A percentile compares a stretch with the other conserved stretches of the same genome.
phyloP scores from a whole-genome alignment of 2,113 vertebrate genomes.

The Narcine bancroftii region DNA sequence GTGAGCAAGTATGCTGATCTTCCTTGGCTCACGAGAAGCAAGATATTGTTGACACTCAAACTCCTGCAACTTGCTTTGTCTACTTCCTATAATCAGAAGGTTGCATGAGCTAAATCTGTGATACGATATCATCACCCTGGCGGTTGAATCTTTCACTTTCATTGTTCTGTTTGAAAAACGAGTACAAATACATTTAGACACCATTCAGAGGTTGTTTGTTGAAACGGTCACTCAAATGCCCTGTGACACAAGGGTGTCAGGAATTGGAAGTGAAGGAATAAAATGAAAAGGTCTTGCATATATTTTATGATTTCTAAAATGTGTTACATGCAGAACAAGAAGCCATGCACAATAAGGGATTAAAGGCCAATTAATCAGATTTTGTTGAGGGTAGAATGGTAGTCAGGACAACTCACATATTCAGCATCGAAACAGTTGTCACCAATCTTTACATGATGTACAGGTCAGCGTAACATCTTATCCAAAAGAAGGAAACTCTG shows the following conservation, averaged over 20 bases:
- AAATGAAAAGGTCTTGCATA: neutral
- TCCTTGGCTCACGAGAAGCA: neutral
- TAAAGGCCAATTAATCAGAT: neutral
- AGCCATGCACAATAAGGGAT: neutral
- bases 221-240: neutral
- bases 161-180: neutral
- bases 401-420: neutral
- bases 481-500: neutral
- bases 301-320: neutral
- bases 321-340: neutral
- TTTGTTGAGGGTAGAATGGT: neutral
- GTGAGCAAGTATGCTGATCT: neutral
- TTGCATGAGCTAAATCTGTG: neutral
- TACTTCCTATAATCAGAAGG: neutral
- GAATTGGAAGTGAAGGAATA: neutral
- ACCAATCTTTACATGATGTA: too few relatives aligned
- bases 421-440: neutral
- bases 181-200: neutral
- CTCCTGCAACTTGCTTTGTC: neutral
- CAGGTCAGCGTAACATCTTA: neutral
- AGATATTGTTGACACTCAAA: neutral
- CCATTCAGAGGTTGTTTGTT: neutral
- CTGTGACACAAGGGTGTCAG: neutral
- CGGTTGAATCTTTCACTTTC: neutral
- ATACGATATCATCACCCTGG: neutral